A percentile compares a stretch with the other conserved stretches of the same genome.
These are phyloP conservation scores for Passer domesticus DNA, from an alignment of 2,113 vertebrate species.

Conservation along the genomic window DNA sequence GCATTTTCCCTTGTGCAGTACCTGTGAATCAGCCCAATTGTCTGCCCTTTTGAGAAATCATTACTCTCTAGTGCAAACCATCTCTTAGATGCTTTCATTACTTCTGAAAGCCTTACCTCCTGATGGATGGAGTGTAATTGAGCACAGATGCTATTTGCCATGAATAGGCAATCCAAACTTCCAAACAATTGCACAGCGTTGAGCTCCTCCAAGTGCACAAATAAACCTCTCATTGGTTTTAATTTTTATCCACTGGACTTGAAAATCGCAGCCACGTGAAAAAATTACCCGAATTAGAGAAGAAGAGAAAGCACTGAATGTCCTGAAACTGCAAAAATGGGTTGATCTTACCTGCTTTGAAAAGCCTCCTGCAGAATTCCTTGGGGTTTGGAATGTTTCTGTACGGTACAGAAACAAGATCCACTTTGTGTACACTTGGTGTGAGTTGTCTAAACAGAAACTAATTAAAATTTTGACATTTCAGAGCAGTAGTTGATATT, in stretches of 20 bases:
- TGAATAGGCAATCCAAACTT: not conserved
- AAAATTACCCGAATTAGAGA: not conserved
- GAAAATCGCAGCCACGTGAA: not conserved
- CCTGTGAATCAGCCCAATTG: constrained; percentile 29
- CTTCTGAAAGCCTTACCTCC: not conserved
- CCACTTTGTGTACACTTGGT: not conserved
- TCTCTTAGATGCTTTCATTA: not conserved
- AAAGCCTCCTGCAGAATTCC: not conserved
- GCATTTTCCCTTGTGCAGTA: not conserved
- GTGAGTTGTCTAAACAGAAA: not conserved
- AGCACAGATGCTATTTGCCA: not conserved
- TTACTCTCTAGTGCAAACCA: not conserved
- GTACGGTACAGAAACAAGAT: not conserved
- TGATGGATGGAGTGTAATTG: not conserved
- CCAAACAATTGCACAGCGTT: not conserved
- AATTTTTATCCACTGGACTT: not conserved
- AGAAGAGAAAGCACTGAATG: not conserved
- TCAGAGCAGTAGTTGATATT: not conserved
- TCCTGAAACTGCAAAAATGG: not conserved
- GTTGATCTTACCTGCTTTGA: not conserved
- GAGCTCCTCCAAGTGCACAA: not conserved
- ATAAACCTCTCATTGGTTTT: not conserved
- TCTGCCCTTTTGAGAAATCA: constrained; percentile 9
- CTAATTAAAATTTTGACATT: constrained; percentile 31
- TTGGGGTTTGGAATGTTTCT: not conserved